Percentiles rank a stretch among this genome's conserved stretches.
phyloP scores from a whole-genome alignment of 2,888 invertebrate species.

The Athrips mouffetella region DNA sequence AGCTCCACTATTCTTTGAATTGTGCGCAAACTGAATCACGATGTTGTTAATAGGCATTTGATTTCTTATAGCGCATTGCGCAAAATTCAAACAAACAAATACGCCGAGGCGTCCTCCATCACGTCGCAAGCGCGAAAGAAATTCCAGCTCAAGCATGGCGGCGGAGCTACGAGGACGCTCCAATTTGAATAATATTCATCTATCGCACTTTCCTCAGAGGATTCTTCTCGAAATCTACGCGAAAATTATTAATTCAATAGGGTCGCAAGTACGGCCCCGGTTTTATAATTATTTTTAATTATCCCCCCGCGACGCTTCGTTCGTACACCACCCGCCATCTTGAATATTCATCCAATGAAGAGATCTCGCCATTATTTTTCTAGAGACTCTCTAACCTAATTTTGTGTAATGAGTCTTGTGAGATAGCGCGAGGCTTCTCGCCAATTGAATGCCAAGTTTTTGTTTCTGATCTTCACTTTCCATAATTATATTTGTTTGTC shows the following conservation, averaged over 20 bases:
- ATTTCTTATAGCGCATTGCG: conserved; percentile 18
- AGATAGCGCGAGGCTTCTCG: conserved; percentile 40
- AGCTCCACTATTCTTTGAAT: no score
- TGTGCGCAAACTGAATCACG: no score
- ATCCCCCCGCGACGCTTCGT: conserved; percentile 37
- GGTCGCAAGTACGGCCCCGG: conserved; percentile 31
- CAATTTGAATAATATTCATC: conserved; percentile 22
- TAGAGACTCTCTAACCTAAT: conserved; percentile 58
- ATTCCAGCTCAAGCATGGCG: conserved; percentile 13
- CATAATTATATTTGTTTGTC: conserved; percentile 34
- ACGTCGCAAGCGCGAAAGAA: conserved; percentile 13
- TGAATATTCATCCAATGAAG: conserved; percentile 62
- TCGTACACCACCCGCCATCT: conserved; percentile 33
- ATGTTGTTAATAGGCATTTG: conserved; percentile 4
- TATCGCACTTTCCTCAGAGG: conserved; percentile 19
- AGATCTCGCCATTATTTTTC: conserved; percentile 56
- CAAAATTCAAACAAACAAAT: conserved; percentile 13
- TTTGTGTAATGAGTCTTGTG: conserved; percentile 57
- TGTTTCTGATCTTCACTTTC: conserved; percentile 32
- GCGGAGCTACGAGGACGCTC: conserved; percentile 3
- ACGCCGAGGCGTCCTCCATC: conserved; percentile 9
- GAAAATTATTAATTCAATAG: conserved; percentile 44
- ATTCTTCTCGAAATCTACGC: conserved; percentile 28
- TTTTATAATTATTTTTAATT: conserved; percentile 65
- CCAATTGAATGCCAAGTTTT: conserved; percentile 46